Evolutionary conservation across 2,113 vertebrate species (phyloP).

Genomic region (Phaethon lepturus): DNA sequence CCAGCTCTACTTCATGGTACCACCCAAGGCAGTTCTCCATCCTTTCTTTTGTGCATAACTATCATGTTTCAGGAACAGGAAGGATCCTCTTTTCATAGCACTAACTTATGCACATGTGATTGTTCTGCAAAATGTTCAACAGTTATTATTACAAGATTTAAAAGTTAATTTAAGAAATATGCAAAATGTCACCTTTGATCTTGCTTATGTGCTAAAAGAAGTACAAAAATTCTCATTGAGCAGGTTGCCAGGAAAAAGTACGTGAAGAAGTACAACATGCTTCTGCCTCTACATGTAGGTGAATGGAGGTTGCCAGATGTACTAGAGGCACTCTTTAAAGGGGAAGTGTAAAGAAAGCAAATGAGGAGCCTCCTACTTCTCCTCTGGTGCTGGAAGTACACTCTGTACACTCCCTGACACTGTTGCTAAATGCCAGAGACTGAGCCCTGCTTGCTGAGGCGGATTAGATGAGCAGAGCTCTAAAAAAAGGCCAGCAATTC

Average conservation of each 20-base stretch:
- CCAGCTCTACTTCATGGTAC: not conserved
- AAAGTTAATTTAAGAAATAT: not conserved
- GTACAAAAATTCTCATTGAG: not conserved
- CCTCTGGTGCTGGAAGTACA: conserved; percentile 28
- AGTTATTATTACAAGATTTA: not conserved
- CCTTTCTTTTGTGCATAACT: not conserved
- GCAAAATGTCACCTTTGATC: not conserved
- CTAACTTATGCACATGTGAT: not conserved
- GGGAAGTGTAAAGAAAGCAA: not conserved
- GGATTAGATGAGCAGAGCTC: not conserved
- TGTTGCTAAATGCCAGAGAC: not conserved
- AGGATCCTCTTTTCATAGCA: not conserved
- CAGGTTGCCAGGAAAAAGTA: not conserved
- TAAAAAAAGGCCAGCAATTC: not conserved
- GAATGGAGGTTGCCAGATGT: not conserved
- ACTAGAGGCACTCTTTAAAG: not conserved
- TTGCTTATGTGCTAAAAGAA: not conserved
- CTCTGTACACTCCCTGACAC: conserved; percentile 16
- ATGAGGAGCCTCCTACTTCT: not conserved
- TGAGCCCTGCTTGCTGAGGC: not conserved
- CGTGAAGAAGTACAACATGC: not conserved
- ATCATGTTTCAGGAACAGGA: not conserved
- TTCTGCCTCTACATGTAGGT: not conserved
- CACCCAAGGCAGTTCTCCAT: not conserved
- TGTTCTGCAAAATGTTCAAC: not conserved